Conservation (phyloP, 2,113 vertebrate genomes). For the Empidonax traillii region DNA sequence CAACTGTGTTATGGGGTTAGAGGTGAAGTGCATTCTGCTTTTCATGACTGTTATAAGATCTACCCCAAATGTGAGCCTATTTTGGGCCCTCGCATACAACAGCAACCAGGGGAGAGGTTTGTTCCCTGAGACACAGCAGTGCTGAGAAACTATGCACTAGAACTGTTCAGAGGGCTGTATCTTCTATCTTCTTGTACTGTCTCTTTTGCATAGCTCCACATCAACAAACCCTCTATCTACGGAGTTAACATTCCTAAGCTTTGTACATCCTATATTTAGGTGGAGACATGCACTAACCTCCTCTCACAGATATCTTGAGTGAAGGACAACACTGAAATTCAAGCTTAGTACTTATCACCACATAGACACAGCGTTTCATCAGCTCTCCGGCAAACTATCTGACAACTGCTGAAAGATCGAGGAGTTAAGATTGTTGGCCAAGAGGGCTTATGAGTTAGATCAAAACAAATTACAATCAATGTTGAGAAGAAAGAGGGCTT, state of each 20-base stretch:
- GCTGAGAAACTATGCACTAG: background rate
- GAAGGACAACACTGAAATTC: background rate
- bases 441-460: background rate
- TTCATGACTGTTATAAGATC: background rate
- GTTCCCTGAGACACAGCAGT: background rate
- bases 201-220: background rate
- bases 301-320: background rate
- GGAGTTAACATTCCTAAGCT: background rate
- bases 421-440: background rate
- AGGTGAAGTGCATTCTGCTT: background rate
- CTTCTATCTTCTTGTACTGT: background rate
- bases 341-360: background rate
- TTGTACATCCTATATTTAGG: background rate
- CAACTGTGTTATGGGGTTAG: background rate
- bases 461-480: constrained; percentile 18
- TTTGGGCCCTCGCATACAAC: fast-evolving
- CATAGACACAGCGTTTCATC: background rate
- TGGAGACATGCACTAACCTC: background rate
- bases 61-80: background rate
- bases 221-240: background rate
- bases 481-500: constrained; percentile 6
- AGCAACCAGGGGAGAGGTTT: background rate
- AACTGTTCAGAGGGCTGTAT: background rate
- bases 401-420: background rate
- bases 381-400: background rate